Evolutionary conservation across 2,888 invertebrate genomes (phyloP).

Genomic region (Cyclophora punctaria): DNA sequence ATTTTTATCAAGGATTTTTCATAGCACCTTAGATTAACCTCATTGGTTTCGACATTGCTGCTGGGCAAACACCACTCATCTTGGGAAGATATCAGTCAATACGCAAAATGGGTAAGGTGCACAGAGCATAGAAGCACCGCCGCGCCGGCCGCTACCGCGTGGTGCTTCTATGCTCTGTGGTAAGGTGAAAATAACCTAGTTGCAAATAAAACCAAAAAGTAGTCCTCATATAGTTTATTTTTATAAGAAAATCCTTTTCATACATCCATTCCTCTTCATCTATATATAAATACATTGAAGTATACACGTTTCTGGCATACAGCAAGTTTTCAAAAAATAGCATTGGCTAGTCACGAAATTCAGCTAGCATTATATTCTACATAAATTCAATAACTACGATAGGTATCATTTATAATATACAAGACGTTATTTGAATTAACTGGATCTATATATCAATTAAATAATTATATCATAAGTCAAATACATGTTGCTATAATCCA

Average conservation of each 20-base stretch:
- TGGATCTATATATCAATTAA: conserved; percentile 26
- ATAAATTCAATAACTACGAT: conserved; percentile 52
- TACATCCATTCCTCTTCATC: conserved; percentile 60
- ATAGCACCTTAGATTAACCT: no score
- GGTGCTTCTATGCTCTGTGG: no score
- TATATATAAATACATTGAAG: conserved; percentile 68
- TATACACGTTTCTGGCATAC: conserved; percentile 56
- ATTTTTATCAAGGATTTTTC: no score
- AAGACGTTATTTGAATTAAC: conserved; percentile 40
- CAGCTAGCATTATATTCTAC: conserved; percentile 67
- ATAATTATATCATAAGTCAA: conserved; percentile 12
- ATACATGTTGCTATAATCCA: conserved; percentile 11
- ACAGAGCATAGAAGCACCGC: no score
- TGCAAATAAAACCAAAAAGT: conserved; percentile 23
- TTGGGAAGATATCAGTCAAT: no score
- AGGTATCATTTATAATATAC: conserved; percentile 63
- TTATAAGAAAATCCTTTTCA: conserved; percentile 73
- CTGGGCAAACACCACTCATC: no score
- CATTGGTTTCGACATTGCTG: no score
- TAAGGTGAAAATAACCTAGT: no score
- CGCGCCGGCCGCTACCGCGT: no score
- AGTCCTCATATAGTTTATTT: conserved; percentile 70
- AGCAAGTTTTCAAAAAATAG: conserved; percentile 70
- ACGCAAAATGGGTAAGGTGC: no score
- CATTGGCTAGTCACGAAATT: conserved; percentile 71